These are phyloP conservation scores for Microtus montanus DNA, from an alignment of 2,113 vertebrate genomes.

Conservation along the genomic window DNA sequence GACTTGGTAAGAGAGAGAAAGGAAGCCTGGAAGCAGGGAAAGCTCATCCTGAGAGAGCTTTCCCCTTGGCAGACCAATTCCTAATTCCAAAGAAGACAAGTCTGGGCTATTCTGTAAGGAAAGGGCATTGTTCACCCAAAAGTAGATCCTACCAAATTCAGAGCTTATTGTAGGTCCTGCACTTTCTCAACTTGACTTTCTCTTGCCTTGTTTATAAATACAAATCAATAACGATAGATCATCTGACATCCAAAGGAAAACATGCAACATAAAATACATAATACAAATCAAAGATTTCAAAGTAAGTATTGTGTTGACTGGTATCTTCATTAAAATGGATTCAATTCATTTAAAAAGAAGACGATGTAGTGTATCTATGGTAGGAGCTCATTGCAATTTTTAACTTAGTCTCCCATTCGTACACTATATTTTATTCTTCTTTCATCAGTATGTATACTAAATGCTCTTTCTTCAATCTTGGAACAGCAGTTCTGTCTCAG, in stretches of 20 bases:
- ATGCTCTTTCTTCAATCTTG: neutral
- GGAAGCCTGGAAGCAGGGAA: neutral
- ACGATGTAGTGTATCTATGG: neutral
- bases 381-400: neutral
- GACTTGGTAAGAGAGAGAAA: neutral
- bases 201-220: neutral
- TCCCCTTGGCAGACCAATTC: neutral
- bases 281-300: neutral
- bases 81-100: neutral
- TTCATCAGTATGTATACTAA: neutral
- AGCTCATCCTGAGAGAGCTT: too few relatives aligned
- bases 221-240: neutral
- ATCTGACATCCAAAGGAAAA: neutral
- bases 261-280: neutral
- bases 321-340: neutral
- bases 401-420: neutral
- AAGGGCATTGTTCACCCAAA: neutral
- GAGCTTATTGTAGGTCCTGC: neutral
- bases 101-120: neutral
- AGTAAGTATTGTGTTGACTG: neutral
- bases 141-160: neutral
- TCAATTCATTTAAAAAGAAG: neutral
- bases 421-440: neutral
- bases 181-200: neutral
- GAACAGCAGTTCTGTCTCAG: neutral